Evolutionary conservation across 2,797 vertebrate genomes (phyloP).

Genomic region (Esox lucius): DNA sequence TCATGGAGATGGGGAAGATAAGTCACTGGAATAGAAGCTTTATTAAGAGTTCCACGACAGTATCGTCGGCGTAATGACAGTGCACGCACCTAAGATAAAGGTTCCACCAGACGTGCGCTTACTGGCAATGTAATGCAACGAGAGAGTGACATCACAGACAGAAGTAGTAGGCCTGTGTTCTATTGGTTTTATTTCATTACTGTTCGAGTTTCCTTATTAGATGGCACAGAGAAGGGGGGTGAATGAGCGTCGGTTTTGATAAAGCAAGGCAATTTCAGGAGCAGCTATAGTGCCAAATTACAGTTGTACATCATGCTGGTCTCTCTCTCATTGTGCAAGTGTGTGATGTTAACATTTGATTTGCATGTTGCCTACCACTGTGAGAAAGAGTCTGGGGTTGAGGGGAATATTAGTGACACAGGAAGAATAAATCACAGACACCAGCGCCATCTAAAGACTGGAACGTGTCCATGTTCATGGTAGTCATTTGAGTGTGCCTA

Average conservation of each 20-base stretch:
- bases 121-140: background rate
- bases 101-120: conserved; percentile 16
- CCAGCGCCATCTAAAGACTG: conserved; percentile 74
- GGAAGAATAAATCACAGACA: conserved; percentile 49
- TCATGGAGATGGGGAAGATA: conserved; percentile 70
- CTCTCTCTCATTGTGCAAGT: conserved; percentile 56
- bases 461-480: background rate
- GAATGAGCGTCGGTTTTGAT: conserved; percentile 67
- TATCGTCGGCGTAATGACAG: conserved; percentile 55
- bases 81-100: conserved; percentile 50
- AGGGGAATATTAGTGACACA: background rate
- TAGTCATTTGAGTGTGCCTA: background rate
- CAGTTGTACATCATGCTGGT: conserved; percentile 75
- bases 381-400: conserved; percentile 24
- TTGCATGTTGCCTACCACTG: conserved; percentile 61
- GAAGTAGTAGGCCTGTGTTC: conserved; percentile 42
- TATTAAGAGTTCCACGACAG: conserved; percentile 67
- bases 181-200: conserved; percentile 68
- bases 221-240: conserved; percentile 38
- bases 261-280: conserved; percentile 76
- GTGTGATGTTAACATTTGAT: conserved; percentile 63
- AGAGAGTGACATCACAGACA: conserved; percentile 61
- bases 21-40: conserved; percentile 52
- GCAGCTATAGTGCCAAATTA: conserved; percentile 71
- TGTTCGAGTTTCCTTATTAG: conserved; percentile 67